Evolutionary conservation across 2,888 invertebrate species (phyloP).

Genomic region (Nasonovia ribisnigri): DNA sequence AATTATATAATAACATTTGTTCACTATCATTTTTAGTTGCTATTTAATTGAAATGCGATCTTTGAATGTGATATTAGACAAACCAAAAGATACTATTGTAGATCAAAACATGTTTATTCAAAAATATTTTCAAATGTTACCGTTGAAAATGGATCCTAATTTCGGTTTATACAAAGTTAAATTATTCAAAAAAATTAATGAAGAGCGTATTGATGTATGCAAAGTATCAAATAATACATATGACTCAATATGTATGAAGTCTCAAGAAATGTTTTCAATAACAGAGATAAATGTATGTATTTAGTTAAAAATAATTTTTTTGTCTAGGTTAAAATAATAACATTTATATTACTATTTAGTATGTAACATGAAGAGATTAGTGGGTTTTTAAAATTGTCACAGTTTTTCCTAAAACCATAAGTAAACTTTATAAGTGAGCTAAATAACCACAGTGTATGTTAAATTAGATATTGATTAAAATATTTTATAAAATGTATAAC

Average conservation of each 20-base stretch:
- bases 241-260: background rate
- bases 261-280: conserved; percentile 14
- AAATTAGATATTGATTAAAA: background rate
- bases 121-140: conserved; percentile 51
- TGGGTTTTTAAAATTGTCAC: background rate
- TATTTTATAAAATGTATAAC: background rate
- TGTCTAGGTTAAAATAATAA: too few species aligned
- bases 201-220: background rate
- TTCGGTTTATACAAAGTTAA: conserved; percentile 59
- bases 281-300: conserved; percentile 50
- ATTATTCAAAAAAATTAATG: conserved; percentile 20
- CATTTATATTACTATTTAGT: too few species aligned
- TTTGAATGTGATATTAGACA: conserved; percentile 45
- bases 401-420: background rate
- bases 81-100: background rate
- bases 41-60: conserved; percentile 52
- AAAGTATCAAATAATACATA: background rate
- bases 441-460: too few species aligned
- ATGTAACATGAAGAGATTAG: too few species aligned
- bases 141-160: conserved; percentile 52
- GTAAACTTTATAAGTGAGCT: too few species aligned
- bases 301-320: background rate
- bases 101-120: conserved; percentile 41
- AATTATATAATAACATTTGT: background rate
- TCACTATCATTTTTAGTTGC: background rate